These are phyloP conservation scores for Agrotis exclamationis DNA, from an alignment of 2,888 invertebrate genomes.

Conservation along the genomic window DNA sequence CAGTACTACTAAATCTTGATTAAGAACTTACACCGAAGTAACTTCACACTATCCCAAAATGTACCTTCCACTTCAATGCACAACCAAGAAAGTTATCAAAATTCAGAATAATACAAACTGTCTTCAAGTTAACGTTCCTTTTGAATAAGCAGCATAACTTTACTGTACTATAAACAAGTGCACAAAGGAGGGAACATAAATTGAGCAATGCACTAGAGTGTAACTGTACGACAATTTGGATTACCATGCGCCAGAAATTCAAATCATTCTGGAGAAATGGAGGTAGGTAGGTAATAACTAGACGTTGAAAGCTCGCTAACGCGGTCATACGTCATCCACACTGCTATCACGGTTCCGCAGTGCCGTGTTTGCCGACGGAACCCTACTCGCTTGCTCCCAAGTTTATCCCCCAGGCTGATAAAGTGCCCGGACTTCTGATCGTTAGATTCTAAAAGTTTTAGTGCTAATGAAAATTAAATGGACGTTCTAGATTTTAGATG, in stretches of 20 bases:
- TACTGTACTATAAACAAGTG: constrained; percentile 40
- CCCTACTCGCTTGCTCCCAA: constrained; percentile 51
- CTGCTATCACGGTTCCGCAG: constrained; percentile 72
- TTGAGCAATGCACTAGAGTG: constrained; percentile 50
- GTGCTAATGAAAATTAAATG: constrained; percentile 52
- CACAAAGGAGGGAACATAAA: constrained; percentile 51
- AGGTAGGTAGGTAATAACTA: constrained; percentile 69
- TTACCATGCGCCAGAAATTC: constrained; percentile 68
- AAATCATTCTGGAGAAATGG: constrained; percentile 67
- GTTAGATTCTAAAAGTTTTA: constrained; percentile 52
- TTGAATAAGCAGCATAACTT: constrained; percentile 35
- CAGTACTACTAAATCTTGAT: too few species aligned
- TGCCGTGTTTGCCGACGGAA: constrained; percentile 65
- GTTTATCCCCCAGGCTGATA: constrained; percentile 66
- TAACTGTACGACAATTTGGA: constrained; percentile 59
- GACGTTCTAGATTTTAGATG: background rate
- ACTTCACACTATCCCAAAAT: background rate
- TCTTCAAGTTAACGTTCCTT: constrained; percentile 16
- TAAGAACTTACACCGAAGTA: background rate
- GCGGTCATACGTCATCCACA: constrained; percentile 73
- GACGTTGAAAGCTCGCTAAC: constrained; percentile 67
- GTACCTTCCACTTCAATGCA: background rate
- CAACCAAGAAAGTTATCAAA: constrained; percentile 21
- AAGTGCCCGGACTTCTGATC: constrained; percentile 55
- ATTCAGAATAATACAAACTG: constrained; percentile 22